Percentiles rank a stretch among this genome's conserved stretches.
phyloP scores from a whole-genome alignment of 2,113 vertebrate genomes.

The Laticauda laticaudata region DNA sequence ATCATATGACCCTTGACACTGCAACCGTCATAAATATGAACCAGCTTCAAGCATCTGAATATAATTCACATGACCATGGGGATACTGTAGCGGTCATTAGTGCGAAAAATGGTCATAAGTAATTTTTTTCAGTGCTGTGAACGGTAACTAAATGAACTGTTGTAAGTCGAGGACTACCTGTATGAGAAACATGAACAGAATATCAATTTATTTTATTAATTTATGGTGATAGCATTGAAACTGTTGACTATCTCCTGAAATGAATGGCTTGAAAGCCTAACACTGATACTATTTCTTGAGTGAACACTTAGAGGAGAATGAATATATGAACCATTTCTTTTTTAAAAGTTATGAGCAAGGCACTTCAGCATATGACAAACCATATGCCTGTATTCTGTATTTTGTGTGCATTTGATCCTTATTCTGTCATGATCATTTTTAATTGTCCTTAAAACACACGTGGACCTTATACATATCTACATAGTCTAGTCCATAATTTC shows the following conservation, averaged over 20 bases:
- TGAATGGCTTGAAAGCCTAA: background rate
- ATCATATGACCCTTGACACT: background rate
- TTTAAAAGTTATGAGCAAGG: background rate
- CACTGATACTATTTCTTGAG: background rate
- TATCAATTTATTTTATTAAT: conserved; percentile 24
- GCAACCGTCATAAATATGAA: background rate
- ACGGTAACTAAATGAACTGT: background rate
- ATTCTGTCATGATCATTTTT: background rate
- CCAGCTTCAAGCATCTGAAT: background rate
- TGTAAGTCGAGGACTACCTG: background rate
- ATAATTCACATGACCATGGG: background rate
- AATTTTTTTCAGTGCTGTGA: background rate
- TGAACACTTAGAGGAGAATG: background rate
- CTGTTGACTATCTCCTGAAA: too few relatives aligned
- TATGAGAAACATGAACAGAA: background rate
- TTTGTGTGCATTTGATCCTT: background rate
- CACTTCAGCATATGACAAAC: background rate
- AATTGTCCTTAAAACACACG: background rate
- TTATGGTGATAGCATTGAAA: background rate
- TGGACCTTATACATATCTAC: background rate
- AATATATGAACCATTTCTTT: background rate
- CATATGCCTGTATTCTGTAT: background rate
- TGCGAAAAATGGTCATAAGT: background rate
- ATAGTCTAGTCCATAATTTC: background rate
- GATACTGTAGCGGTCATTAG: background rate